A percentile compares a stretch with the other conserved stretches of the same genome.
These are phyloP conservation scores for Dasypogon diadema DNA, from an alignment of 2,888 invertebrate genomes.

Conservation along the genomic window DNA sequence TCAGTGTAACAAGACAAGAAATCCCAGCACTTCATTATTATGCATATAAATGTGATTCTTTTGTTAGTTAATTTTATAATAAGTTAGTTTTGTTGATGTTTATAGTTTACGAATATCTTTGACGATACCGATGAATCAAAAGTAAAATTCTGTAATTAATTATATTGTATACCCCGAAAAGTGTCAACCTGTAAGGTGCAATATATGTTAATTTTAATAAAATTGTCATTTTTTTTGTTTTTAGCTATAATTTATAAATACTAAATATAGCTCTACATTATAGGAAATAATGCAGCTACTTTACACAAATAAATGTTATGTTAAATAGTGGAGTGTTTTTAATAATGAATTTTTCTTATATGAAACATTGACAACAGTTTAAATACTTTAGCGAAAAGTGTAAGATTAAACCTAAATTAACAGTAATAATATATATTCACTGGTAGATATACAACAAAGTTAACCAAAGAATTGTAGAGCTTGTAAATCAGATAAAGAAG, in stretches of 20 bases:
- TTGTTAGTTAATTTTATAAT: constrained; percentile 36
- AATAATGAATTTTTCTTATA: too few relatives aligned
- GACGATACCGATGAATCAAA: constrained; percentile 22
- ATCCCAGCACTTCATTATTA: constrained; percentile 15
- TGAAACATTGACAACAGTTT: too few relatives aligned
- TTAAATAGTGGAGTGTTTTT: constrained; percentile 14
- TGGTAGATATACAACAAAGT: too few relatives aligned
- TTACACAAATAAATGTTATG: constrained; percentile 52
- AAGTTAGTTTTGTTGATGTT: constrained; percentile 39
- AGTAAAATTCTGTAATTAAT: constrained; percentile 15
- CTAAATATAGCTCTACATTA: constrained; percentile 35
- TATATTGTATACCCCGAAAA: constrained; percentile 2
- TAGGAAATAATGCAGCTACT: constrained; percentile 49
- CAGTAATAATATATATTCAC: too few relatives aligned
- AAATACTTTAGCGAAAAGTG: too few relatives aligned
- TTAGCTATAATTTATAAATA: constrained; percentile 35
- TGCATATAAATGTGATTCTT: constrained; percentile 48
- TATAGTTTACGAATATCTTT: not conserved
- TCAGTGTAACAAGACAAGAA: constrained; percentile 38
- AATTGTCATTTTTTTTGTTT: constrained; percentile 13
- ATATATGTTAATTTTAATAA: constrained; percentile 21
- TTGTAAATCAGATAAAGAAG: too few relatives aligned
- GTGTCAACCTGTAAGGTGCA: constrained; percentile 35
- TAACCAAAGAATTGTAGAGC: too few relatives aligned
- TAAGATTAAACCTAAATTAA: too few relatives aligned